Base-by-base conservation (phyloP, 2,113 vertebrate species). In the Anolis carolinensis region DNA sequence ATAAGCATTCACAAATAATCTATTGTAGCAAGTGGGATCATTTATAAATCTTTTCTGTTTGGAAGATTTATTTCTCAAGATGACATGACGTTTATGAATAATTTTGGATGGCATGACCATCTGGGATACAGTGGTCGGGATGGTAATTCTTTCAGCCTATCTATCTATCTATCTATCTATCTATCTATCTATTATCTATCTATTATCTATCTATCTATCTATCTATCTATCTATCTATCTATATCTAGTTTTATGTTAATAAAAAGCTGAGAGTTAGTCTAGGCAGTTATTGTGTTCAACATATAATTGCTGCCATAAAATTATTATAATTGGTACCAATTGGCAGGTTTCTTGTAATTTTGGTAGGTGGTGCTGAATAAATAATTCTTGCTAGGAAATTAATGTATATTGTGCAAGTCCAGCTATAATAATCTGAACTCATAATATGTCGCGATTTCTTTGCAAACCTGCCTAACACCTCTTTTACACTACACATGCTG, bases 51-150 rank as follows among this genome's bases (percentile, higher is more conserved):
- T 94, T 94, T 94, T 90, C 92, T 92, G 89, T 88, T 79, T 86
- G 73, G 75, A 92, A 70, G 84, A 86, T 90, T 93, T 94, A 86
- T 93, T 93, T 68, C 93, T 86, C 55, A n/a, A 93, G 87, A 86
- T 94, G 91, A 93, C 92, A 89, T 88, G 91, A 86, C 87, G 92
- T 90, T 89, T 94, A 88, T 90, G 86, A 67, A 52, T 4, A 65
- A 80, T 80, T 87, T 88, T 89, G 32, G 86, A 81, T 88, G 85
- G 83, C 80, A 77, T 82, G 77, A 79, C 86, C 92, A 94, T 90
- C 92, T 94, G 92, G 87, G 84, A 92, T 84, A 89, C 92, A 94
- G 92, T 91, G 93, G 93, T 82, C 89, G 82, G 88, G 67, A 87
- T 90, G 48, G 82, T 92, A 63, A 78, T 89, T 91, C 79, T 92